Evolutionary conservation across 2,888 invertebrate species (phyloP).

Genomic region (Ormyrus nitidulus): DNA sequence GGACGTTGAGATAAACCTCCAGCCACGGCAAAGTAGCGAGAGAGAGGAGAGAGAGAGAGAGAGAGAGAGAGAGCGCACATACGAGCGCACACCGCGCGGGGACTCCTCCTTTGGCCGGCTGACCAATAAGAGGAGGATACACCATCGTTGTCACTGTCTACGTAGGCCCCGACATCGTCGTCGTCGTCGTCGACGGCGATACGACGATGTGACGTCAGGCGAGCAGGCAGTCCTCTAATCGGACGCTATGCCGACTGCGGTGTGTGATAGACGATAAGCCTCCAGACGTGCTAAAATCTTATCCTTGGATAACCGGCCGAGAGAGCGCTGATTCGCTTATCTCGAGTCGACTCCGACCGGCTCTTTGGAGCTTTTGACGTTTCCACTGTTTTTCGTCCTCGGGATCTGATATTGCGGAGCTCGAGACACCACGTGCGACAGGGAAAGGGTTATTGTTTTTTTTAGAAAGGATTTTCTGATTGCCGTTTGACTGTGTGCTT

Average conservation of each 20-base stretch:
- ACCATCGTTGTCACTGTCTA: conserved; percentile 12
- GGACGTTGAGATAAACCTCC: conserved; percentile 73
- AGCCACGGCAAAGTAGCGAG: conserved; percentile 58
- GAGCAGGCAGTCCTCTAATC: conserved; percentile 31
- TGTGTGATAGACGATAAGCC: conserved; percentile 44
- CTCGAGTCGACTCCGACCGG: not conserved
- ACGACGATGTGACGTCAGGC: conserved; percentile 56
- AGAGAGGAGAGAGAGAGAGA: no score
- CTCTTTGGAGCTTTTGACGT: no score
- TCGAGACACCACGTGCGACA: not conserved
- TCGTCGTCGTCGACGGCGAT: conserved; percentile 29
- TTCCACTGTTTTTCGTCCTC: no score
- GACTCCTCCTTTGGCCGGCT: conserved; percentile 60
- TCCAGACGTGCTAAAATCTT: conserved; percentile 43
- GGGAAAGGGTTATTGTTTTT: not conserved
- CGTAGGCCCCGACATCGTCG: conserved; percentile 7
- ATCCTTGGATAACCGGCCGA: conserved; percentile 35
- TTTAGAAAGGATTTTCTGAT: not conserved
- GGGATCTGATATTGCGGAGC: no score
- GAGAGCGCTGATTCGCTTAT: conserved; percentile 34
- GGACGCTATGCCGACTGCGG: not conserved
- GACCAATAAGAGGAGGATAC: conserved; percentile 57
- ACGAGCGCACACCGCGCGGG: no score
- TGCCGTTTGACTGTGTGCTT: no score
- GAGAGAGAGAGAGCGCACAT: no score